Conservation (phyloP, 2,797 vertebrate species). For the Molothrus aeneus region DNA sequence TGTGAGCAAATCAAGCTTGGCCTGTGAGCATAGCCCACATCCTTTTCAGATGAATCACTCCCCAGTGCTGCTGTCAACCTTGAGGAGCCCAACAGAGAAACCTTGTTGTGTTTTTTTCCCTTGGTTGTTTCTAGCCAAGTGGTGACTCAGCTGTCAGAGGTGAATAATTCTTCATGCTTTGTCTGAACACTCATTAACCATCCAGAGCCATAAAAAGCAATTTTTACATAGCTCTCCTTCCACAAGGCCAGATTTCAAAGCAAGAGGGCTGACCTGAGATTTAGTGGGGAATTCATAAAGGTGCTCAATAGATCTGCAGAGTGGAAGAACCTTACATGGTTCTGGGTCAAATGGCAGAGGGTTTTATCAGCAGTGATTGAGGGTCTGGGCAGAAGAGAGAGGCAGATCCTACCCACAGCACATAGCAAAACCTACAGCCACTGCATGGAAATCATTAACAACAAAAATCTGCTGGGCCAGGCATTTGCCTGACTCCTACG, state of each 20-base stretch:
- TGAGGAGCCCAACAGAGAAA: slow-evolving; percentile 6
- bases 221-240: neutral
- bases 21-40: neutral
- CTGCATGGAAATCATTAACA: neutral
- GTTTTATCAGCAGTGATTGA: neutral
- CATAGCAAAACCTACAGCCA: neutral
- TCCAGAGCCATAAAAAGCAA: slow-evolving; percentile 5
- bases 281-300: neutral
- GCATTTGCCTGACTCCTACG: neutral
- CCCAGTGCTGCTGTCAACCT: slow-evolving; percentile 9
- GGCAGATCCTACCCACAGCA: neutral
- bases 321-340: neutral
- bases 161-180: neutral
- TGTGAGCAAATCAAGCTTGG: neutral
- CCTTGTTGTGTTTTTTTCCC: neutral
- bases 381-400: neutral
- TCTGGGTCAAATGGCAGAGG: neutral
- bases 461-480: neutral
- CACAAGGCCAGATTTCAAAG: neutral
- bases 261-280: neutral
- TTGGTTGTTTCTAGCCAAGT: neutral
- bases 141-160: slow-evolving; percentile 41
- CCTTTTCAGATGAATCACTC: neutral
- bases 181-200: neutral
- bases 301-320: neutral